A percentile compares a stretch with the other conserved stretches of the same genome.
These are phyloP conservation scores for Sminthurides aquaticus DNA, from an alignment of 2,888 invertebrate genomes.

Conservation along the genomic window DNA sequence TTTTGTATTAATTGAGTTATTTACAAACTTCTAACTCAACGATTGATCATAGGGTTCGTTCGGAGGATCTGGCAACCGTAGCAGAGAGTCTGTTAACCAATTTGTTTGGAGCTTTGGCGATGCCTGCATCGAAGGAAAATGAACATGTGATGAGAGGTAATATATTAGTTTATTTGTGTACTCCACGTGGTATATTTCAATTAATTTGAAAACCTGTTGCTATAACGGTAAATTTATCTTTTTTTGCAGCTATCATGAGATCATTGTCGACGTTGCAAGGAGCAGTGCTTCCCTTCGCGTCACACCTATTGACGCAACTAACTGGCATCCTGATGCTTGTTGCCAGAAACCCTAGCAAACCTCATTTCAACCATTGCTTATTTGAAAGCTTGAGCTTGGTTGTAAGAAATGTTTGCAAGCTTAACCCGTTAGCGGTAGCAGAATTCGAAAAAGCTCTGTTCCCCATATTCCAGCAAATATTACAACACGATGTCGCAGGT, in stretches of 20 bases:
- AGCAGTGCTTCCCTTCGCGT: constrained; percentile 68
- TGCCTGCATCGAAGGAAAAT: constrained; percentile 76
- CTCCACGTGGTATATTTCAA: not conserved
- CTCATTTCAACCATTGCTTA: constrained; percentile 96
- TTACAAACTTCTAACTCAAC: not conserved
- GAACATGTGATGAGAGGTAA: constrained; percentile 94
- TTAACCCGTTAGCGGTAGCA: constrained; percentile 67
- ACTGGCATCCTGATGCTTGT: constrained; percentile 74
- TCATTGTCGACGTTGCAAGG: constrained; percentile 75
- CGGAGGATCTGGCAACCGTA: constrained; percentile 59
- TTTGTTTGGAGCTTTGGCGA: constrained; percentile 66
- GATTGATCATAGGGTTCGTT: constrained; percentile 51
- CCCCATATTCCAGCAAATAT: constrained; percentile 88
- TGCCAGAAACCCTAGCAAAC: constrained; percentile 88
- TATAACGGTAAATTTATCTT: constrained; percentile 7
- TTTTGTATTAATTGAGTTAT: not conserved
- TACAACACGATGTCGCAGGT: constrained; percentile 90
- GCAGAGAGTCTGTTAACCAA: constrained; percentile 63
- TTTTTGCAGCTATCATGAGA: constrained; percentile 75
- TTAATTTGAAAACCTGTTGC: not conserved
- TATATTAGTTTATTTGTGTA: not conserved
- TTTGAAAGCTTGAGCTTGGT: constrained; percentile 90
- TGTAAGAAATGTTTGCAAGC: constrained; percentile 79
- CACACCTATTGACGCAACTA: constrained; percentile 71
- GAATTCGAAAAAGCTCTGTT: constrained; percentile 88